A percentile compares a stretch with the other conserved stretches of the same genome.
These are phyloP conservation scores for Protobothrops mucrosquamatus DNA, from an alignment of 2,113 vertebrate genomes.

Conservation along the genomic window DNA sequence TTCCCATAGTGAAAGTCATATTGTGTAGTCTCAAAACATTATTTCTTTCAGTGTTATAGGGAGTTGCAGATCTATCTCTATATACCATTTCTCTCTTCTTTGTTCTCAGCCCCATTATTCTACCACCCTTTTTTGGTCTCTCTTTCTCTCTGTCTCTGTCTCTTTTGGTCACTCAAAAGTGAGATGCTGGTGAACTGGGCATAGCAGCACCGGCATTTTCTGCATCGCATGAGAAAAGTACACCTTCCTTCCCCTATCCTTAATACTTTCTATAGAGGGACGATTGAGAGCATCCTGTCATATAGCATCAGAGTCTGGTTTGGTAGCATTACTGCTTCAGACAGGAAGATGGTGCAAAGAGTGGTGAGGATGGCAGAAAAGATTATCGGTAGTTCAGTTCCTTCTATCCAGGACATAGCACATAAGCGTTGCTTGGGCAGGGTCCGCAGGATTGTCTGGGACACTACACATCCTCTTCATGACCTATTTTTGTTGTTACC, in stretches of 20 bases:
- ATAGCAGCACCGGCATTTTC: not conserved
- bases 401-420: not conserved
- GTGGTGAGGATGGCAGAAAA: not conserved
- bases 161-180: not conserved
- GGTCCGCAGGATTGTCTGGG: not conserved
- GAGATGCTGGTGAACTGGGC: not conserved
- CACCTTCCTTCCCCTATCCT: not conserved
- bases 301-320: not conserved
- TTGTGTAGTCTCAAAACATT: not conserved
- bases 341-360: not conserved
- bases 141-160: not conserved
- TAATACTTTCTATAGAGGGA: not conserved
- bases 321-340: not conserved
- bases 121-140: not conserved
- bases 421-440: not conserved
- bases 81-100: not conserved
- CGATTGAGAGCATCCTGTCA: not conserved
- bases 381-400: not conserved
- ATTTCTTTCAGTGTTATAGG: not conserved
- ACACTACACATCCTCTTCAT: too few relatives aligned
- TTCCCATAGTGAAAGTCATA: not conserved
- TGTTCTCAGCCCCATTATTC: conserved; percentile 16
- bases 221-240: not conserved
- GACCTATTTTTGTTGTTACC: not conserved
- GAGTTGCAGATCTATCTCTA: not conserved